Percentiles rank a stretch among this genome's conserved stretches.
phyloP scores from a whole-genome alignment of 2,797 vertebrate genomes.

The Halcyon chelicuti region DNA sequence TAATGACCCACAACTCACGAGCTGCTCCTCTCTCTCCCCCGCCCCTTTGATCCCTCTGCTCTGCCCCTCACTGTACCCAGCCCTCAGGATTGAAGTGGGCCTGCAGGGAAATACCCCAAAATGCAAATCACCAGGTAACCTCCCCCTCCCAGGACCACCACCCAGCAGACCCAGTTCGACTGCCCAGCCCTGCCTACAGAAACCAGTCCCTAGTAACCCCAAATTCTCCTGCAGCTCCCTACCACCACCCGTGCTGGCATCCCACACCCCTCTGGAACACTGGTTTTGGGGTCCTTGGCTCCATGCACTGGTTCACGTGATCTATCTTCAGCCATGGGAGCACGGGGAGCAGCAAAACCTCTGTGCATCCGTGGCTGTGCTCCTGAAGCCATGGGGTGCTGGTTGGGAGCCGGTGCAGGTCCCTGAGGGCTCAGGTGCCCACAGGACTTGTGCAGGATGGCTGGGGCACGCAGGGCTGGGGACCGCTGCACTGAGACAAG shows the following conservation, averaged over 20 bases:
- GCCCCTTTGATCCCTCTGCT: slow-evolving; percentile 48
- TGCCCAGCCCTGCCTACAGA: background rate
- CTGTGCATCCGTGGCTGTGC: rapidly evolving
- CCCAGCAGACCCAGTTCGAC: background rate
- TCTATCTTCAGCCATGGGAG: background rate
- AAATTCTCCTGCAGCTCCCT: background rate
- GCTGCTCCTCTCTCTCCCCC: slow-evolving; percentile 38
- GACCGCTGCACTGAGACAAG: background rate
- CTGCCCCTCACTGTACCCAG: background rate
- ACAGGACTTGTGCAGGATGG: background rate
- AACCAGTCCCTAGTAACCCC: background rate
- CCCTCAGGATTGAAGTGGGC: background rate
- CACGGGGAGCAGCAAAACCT: background rate
- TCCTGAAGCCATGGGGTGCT: background rate
- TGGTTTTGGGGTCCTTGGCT: background rate
- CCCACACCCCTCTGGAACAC: rapidly evolving
- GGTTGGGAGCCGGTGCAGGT: background rate
- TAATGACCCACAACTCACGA: slow-evolving; percentile 67
- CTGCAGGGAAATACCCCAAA: background rate
- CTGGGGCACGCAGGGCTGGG: background rate
- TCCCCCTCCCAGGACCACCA: background rate
- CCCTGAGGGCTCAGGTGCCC: background rate
- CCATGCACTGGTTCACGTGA: rapidly evolving
- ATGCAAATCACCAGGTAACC: background rate
- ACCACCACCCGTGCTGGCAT: background rate